Percentiles rank a stretch among this genome's conserved stretches.
These are phyloP conservation scores for Hymenopus coronatus DNA, from an alignment of 2,888 invertebrate species.

Conservation along the genomic window DNA sequence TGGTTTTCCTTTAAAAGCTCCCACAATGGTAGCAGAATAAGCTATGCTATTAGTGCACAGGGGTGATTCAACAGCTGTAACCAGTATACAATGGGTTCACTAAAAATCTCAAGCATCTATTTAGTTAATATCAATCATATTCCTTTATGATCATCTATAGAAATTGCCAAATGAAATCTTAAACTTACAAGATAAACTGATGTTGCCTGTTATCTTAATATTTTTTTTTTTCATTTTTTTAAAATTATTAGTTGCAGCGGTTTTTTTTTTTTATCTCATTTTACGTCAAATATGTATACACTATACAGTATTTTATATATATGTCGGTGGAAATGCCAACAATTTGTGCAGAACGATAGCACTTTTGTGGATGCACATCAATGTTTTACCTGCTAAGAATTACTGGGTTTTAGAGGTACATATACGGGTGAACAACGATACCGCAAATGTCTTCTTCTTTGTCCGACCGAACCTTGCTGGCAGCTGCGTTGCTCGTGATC, in stretches of 20 bases:
- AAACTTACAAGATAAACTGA: slow-evolving; percentile 28
- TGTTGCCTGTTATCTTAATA: slow-evolving; percentile 18
- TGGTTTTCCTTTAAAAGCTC: slow-evolving; percentile 17
- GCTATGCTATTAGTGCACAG: slow-evolving; percentile 33
- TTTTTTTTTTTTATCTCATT: slow-evolving; percentile 24
- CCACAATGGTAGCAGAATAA: slow-evolving; percentile 30
- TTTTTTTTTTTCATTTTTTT: background rate
- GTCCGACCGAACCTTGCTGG: slow-evolving; percentile 24
- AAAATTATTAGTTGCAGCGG: background rate
- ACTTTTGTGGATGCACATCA: slow-evolving; percentile 35
- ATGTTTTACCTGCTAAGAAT: slow-evolving; percentile 34
- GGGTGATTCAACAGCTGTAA: slow-evolving; percentile 26
- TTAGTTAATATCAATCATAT: slow-evolving; percentile 30
- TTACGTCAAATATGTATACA: slow-evolving; percentile 33
- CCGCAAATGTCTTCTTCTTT: slow-evolving; percentile 22
- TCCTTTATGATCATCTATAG: slow-evolving; percentile 29
- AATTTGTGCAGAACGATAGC: slow-evolving; percentile 36
- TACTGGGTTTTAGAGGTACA: slow-evolving; percentile 34
- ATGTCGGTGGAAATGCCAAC: slow-evolving; percentile 36
- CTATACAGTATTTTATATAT: slow-evolving; percentile 34
- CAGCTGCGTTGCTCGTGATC: slow-evolving; percentile 14
- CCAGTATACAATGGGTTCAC: slow-evolving; percentile 29
- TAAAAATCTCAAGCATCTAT: slow-evolving; percentile 34
- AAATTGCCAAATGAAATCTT: slow-evolving; percentile 31
- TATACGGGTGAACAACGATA: slow-evolving; percentile 31